Base-by-base conservation (phyloP, 2,113 vertebrate species). In the Ariopsis seemanni region DNA sequence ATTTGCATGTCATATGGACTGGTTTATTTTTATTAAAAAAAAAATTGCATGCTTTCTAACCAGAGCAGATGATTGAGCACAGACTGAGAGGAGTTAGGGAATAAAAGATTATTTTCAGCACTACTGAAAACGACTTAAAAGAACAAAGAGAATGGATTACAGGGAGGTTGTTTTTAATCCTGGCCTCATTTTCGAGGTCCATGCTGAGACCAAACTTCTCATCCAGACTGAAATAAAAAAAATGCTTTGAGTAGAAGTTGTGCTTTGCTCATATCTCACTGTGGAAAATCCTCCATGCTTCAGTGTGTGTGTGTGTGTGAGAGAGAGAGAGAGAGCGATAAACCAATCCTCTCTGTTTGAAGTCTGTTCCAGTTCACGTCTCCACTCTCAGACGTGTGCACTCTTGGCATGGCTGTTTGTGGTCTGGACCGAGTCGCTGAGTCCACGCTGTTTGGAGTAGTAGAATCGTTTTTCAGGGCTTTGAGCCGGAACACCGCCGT, bases 391-490 rank as follows among this genome's bases (percentile, higher is more conserved):
- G 86, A 99, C 97, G 0, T 96, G 96, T 0, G 96, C 97, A 0
- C 96, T 99, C 95, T 98, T 99, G 85, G 97, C 97, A 0, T 99
- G 98, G 89, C 95, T 98, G 0, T 96, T 96, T 2, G 96, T 89
- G 0, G 95, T 95, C 90, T 92, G 91, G 42, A 87, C 18, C 0
- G 92, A 87, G 57, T 67, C 82, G 89, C 91, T 86, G 1, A 91
- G 63, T 7, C 96, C 96, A 6, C 95, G 93, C 84, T 93, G 93
- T 0, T 97, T 97, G 77, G 96, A 96, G 86, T 97, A 98, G 95
- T 98, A 98, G 95, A 97, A 98, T 85, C 95, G 96, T 92, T 97
- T 97, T 88, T 95, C 85, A 86, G 95, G 89, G 84, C 20, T 34
- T 27, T 95, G 58, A 95, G 93, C 0, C 9, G 80, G 34, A 14